Evolutionary conservation across 2,888 invertebrate species (phyloP), one percentile per base, ranked within the genome.

Genomic region (Elmis aenea): DNA sequence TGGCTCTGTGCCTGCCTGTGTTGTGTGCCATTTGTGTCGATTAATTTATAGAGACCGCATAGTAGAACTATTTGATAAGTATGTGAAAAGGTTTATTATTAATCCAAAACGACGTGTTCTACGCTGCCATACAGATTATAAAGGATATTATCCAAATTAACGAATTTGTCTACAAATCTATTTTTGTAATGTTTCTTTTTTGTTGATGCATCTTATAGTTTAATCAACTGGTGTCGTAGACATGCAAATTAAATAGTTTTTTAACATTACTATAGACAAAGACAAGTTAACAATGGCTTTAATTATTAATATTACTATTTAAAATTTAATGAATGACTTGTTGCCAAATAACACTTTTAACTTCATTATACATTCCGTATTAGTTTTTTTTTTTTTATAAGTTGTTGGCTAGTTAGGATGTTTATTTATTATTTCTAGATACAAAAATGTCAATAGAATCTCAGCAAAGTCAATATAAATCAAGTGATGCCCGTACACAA

Each of bases 311-410:
- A 42, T 38, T 32, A 31, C 26, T n/a, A n/a, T 41, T 35, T 44
- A 41, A 41, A 45, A 45, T 22, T 33, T 41, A 38, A 5, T 42
- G 44, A 41, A 29, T 38, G 40, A 40, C 57, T 60, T 63, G 67
- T 69, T 69, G 69, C 69, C 70, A 70, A 70, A 70, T 69, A 69
- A 70, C 69, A 66, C 58, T 55, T 58, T 62, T 63, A 64, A 66
- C 59, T 61, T 58, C 59, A 58, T 58, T 58, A 61, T 65, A 68
- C 70, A 69, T 70, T 69, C 69, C 69, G 64, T 64, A 62, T 54
- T 61, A 59, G 58, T 54, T 60, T 62, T 61, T 54, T 52, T 48
- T 51, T 48, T 18, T 6, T 18, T 18, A 18, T 8, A 50, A 51
- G 52, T 54, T 52, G 56, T 60, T 53, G 50, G 46, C 48, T 47